These are phyloP conservation scores for Platyscapa corneri DNA, from an alignment of 1,140 invertebrate genomes.

Conservation along the genomic window DNA sequence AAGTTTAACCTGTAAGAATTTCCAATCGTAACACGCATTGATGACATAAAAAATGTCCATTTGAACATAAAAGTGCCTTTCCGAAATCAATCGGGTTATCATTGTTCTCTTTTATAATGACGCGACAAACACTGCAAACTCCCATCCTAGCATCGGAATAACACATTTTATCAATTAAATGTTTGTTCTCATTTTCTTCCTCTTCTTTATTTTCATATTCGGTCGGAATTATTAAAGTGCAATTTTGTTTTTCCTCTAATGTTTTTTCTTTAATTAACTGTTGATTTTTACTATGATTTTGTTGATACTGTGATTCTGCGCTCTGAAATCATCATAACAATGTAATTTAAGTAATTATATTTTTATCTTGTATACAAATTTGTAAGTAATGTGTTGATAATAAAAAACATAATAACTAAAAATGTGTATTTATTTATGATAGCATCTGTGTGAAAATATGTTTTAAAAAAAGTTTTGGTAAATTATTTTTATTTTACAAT, in stretches of 20 bases:
- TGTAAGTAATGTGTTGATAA: no score
- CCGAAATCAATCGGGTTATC: conserved; percentile 46
- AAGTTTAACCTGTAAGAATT: conserved; percentile 62
- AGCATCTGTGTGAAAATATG: no score
- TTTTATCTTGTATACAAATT: no score
- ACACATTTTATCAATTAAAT: conserved; percentile 19
- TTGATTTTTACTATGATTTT: conserved; percentile 28
- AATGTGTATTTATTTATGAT: no score
- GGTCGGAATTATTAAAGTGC: conserved; percentile 29
- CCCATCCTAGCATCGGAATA: conserved; percentile 55
- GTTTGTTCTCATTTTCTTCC: conserved; percentile 18
- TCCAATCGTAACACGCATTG: conserved; percentile 62
- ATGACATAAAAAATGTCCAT: conserved; percentile 63
- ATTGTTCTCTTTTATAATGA: conserved; percentile 54
- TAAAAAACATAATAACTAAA: no score
- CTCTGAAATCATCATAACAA: background rate
- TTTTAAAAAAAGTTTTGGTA: no score
- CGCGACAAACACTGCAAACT: conserved; percentile 64
- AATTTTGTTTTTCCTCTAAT: conserved; percentile 50
- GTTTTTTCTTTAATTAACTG: conserved; percentile 48
- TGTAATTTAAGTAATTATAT: no score
- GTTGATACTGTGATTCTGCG: background rate
- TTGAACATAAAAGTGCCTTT: conserved; percentile 54
- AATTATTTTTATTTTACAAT: no score
- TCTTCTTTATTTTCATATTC: conserved; percentile 54